Conservation (phyloP, 2,797 vertebrate genomes). For the Acipenser transmontanus region DNA sequence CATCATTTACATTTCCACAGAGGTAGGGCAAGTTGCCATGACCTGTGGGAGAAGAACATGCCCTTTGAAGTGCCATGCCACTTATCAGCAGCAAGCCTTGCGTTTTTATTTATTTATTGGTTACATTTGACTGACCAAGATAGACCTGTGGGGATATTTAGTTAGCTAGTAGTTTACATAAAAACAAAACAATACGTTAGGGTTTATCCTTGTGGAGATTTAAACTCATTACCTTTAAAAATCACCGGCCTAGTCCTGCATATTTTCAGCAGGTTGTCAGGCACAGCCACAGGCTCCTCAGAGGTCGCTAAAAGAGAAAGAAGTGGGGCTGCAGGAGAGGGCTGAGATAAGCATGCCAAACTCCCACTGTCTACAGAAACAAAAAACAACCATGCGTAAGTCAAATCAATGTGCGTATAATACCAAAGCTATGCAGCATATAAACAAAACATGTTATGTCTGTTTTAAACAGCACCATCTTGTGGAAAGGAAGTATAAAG, state of each 20-base stretch:
- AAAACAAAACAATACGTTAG: too few species aligned
- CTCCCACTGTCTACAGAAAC: constrained; percentile 55
- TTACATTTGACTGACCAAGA: too few species aligned
- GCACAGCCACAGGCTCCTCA: constrained; percentile 75
- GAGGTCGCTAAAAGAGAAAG: constrained; percentile 47
- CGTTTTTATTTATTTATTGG: too few species aligned
- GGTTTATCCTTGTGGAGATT: too few species aligned
- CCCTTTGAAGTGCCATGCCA: not conserved
- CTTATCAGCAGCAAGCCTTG: too few species aligned
- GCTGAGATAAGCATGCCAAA: constrained; percentile 56
- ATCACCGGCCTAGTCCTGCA: constrained; percentile 90
- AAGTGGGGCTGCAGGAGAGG: constrained; percentile 46
- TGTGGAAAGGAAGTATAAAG: too few species aligned
- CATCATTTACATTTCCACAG: constrained; percentile 80
- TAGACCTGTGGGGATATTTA: too few species aligned
- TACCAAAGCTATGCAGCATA: too few species aligned
- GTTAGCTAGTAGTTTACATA: too few species aligned
- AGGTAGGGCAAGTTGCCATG: constrained; percentile 87
- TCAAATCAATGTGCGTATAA: too few species aligned
- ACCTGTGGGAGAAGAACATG: constrained; percentile 51
- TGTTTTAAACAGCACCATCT: too few species aligned
- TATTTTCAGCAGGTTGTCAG: constrained; percentile 83
- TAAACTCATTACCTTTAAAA: constrained; percentile 76
- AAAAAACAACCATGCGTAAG: constrained; percentile 4
- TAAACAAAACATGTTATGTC: too few species aligned